A percentile compares a stretch with the other conserved stretches of the same genome.
phyloP scores from a whole-genome alignment of 2,888 invertebrate species.

The Lathronympha strigana region DNA sequence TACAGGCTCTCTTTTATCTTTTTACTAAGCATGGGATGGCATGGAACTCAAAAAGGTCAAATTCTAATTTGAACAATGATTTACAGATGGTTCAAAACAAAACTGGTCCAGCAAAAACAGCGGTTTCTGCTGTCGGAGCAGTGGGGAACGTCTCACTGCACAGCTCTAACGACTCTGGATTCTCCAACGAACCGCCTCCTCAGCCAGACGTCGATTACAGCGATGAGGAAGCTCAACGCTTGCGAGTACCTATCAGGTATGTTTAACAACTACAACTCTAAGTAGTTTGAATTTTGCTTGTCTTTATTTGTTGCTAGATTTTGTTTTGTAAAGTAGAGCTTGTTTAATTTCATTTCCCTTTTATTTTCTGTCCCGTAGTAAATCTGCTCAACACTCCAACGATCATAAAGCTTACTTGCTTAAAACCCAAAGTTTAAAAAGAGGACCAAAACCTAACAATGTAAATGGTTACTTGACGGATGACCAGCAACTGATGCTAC shows the following conservation, averaged over 20 bases:
- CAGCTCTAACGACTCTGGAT: constrained; percentile 96
- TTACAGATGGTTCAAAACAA: constrained; percentile 73
- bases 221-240: constrained; percentile 90
- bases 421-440: constrained; percentile 79
- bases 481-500: constrained; percentile 80
- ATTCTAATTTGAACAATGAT: background rate
- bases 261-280: constrained; percentile 43
- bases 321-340: constrained; percentile 56
- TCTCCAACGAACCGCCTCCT: constrained; percentile 94
- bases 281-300: constrained; percentile 50
- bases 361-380: constrained; percentile 70
- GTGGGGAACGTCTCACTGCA: constrained; percentile 92
- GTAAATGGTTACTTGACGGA: constrained; percentile 82
- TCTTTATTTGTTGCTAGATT: constrained; percentile 59
- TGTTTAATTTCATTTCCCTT: constrained; percentile 50
- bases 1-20: too few relatives aligned
- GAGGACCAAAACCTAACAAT: constrained; percentile 68
- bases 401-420: constrained; percentile 73
- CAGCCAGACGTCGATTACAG: constrained; percentile 96
- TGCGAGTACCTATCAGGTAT: constrained; percentile 87
- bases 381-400: constrained; percentile 69
- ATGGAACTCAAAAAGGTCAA: background rate
- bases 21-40: too few relatives aligned
- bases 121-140: constrained; percentile 75
- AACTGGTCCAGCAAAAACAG: constrained; percentile 77